A percentile compares a stretch with the other conserved stretches of the same genome.
Conservation (phyloP, 2,797 vertebrate genomes). For the Hapalemur alaotrensis region DNA sequence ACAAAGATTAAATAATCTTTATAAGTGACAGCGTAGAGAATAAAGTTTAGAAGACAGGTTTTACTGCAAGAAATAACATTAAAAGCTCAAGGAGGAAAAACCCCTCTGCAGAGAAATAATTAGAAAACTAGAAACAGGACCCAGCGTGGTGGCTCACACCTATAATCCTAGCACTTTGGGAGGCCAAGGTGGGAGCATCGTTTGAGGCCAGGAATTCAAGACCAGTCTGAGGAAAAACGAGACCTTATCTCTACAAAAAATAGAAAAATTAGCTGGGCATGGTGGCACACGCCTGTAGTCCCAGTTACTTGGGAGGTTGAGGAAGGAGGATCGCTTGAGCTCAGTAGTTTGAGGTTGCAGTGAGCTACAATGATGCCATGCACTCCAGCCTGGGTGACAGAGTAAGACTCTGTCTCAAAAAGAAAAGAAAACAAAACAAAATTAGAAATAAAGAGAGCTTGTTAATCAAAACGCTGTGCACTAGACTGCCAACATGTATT, state of each 20-base stretch:
- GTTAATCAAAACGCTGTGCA: background rate
- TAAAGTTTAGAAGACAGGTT: background rate
- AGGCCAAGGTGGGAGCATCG: background rate
- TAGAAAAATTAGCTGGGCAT: background rate
- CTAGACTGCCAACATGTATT: background rate
- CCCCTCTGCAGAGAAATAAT: background rate
- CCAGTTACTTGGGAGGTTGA: background rate
- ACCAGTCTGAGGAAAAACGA: background rate
- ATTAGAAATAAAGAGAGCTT: background rate
- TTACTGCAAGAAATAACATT: slow-evolving; percentile 17
- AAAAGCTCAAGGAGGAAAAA: background rate
- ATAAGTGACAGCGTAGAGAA: background rate
- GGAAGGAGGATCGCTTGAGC: background rate
- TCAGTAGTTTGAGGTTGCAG: background rate
- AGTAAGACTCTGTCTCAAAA: background rate
- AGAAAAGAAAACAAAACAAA: background rate
- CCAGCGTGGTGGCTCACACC: background rate
- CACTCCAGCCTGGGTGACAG: background rate
- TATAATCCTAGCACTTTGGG: background rate
- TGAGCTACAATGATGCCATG: background rate
- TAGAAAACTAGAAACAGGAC: background rate
- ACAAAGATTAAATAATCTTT: slow-evolving; percentile 8
- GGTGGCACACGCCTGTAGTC: background rate
- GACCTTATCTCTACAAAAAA: background rate
- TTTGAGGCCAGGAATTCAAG: background rate